Evolutionary conservation across 1,140 invertebrate species (phyloP), one percentile per base, ranked within the genome.

Genomic region (Zelostemma sp.): DNA sequence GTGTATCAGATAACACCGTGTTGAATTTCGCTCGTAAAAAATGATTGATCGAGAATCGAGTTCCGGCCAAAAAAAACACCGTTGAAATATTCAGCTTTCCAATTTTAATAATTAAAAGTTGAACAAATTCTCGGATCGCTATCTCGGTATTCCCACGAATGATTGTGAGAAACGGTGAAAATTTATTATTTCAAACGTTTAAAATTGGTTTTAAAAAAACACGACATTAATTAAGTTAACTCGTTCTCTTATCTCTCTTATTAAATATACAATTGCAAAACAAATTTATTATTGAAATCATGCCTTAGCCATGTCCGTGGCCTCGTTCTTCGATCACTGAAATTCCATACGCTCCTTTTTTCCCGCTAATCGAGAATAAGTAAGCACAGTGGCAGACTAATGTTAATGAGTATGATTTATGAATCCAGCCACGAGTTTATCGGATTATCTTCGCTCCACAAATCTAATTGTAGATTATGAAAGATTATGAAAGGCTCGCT

Each of bases 281-380:
- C 61, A 70, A 70, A 70, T 70, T 71, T 66, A 71, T 71, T 66
- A 71, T 71, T 63, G 59, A 63, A 49, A 66, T 66, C 58, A 51
- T 55, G 63, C n/a, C 45, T 45, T 54, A 17, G 1, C 21, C 33
- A 15, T n/a, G n/a, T n/a, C n/a, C n/a, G n/a, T n/a, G n/a, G 47
- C 57, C 53, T 45, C 43, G 45, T 41, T 41, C 40, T 41, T 15
- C 40, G 40, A 41, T 41, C 14, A 15, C 40, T 12, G 14, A 15
- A 46, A 46, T 21, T 18, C 12, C 43, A 45, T 45, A 16, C 41
- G 43, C 19, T 11, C 8, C n/a, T 46, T 46, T 19, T 46, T 21
- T 3, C 12, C 8, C 43, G 17, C 17, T 19, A 19, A 46, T 46
- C 43, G 17, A 19, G 19, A 12, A 14, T 15, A 41, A 41, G 40